Percentiles rank a stretch among this genome's conserved stretches.
Evolutionary conservation across 2,113 vertebrate genomes (phyloP).

Genomic region (Ornithorhynchus anatinus): DNA sequence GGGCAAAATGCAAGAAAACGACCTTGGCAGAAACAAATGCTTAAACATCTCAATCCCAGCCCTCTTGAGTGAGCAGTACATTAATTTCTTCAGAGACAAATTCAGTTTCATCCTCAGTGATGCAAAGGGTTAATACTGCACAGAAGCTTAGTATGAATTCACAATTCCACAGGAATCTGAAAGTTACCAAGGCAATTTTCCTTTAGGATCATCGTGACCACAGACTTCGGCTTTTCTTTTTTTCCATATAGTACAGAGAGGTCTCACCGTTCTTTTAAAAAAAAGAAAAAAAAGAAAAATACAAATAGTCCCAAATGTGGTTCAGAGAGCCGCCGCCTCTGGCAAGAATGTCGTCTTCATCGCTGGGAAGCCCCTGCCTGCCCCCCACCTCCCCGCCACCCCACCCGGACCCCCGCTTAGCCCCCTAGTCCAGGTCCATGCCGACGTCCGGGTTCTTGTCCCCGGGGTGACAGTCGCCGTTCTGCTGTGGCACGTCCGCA

Average conservation of each 20-base stretch:
- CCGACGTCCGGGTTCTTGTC: slow-evolving; percentile 64
- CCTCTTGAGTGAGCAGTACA: slow-evolving; percentile 65
- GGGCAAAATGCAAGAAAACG: slow-evolving; percentile 71
- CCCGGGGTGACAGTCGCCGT: slow-evolving; percentile 68
- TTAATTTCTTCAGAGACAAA: slow-evolving; percentile 48
- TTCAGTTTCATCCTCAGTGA: slow-evolving; percentile 65
- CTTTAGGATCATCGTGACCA: slow-evolving; percentile 74
- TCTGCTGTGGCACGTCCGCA: slow-evolving; percentile 71
- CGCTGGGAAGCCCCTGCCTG: slow-evolving; percentile 29
- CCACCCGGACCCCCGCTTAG: no score
- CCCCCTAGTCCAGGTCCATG: slow-evolving; percentile 78
- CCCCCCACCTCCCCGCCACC: no score
- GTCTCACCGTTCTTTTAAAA: slow-evolving; percentile 70
- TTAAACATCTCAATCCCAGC: slow-evolving; percentile 50
- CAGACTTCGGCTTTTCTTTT: slow-evolving; percentile 60
- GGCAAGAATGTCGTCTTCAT: slow-evolving; percentile 65
- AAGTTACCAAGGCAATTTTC: slow-evolving; percentile 80
- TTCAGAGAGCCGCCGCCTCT: slow-evolving; percentile 51
- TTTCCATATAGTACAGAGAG: slow-evolving; percentile 64
- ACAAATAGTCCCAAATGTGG: slow-evolving; percentile 73
- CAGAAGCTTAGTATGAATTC: slow-evolving; percentile 76
- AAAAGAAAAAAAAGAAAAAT: slow-evolving; percentile 74
- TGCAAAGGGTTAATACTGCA: slow-evolving; percentile 69
- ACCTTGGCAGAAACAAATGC: slow-evolving; percentile 76
- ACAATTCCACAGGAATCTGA: slow-evolving; percentile 87